Base-by-base conservation (phyloP, 1,140 invertebrate species). In the Tribolium castaneum region DNA sequence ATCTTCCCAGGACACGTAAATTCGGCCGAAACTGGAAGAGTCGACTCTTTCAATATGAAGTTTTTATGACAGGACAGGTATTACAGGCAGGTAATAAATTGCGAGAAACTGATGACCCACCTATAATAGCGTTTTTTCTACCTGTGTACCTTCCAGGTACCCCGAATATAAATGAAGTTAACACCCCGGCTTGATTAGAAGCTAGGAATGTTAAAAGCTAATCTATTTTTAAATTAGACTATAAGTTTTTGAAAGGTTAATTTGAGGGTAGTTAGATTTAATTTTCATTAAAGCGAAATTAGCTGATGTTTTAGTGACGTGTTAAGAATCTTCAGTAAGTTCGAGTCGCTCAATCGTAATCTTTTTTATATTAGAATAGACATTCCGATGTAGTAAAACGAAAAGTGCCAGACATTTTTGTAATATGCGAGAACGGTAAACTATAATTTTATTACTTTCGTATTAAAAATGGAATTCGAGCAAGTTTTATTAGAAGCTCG, bases 41-140 rank as follows among this genome's bases (percentile, higher is more conserved):
- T 39, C 59, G 59, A 39, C n/a, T 59, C 34, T 66, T 22, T 66
- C 59, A 66, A 35, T 35, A 30, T 35, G 59, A 66, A 66, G 59
- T 25, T 66, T 66, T 66, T 66, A 66, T 66, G 59, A 66, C 59
- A 35, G 59, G 10, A 35, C n/a, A 45, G 39, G 39, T 66, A 66
- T 66, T 66, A 66, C 59, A 66, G 10, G n/a, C 59, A 66, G 59
- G 59, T 66, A 66, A 66, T 66, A 66, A 66, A 66, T 66, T 66
- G 59, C 59, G 45, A 66, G 30, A 13, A 59, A 66, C 59, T 30
- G 59, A 66, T 66, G 59, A 66, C 59, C 59, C 30, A 66, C 10
- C 59, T 66, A 66, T 66, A 66, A 39, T 66, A 66, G 59, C 59
- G 35, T 66, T 66, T 66, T n/a, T 66, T 39, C 59, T 66, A 66